These are phyloP conservation scores for Notiomystis cincta DNA, from an alignment of 2,113 vertebrate genomes.

Conservation along the genomic window DNA sequence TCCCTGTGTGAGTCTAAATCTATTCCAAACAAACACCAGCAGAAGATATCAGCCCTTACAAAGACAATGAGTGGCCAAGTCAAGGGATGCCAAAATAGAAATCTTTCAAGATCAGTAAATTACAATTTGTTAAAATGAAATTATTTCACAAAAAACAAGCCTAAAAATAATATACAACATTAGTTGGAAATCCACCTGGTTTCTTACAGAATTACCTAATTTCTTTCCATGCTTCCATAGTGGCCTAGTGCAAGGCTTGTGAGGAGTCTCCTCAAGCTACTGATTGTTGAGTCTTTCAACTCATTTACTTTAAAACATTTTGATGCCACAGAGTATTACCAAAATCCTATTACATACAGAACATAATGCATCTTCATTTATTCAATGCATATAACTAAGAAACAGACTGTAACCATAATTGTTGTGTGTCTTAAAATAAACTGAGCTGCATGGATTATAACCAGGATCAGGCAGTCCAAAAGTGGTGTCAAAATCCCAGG, in stretches of 20 bases:
- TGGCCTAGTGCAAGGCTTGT: not conserved
- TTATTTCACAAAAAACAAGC: not conserved
- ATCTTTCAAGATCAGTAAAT: not conserved
- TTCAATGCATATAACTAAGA: not conserved
- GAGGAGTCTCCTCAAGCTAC: not conserved
- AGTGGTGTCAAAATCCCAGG: not conserved
- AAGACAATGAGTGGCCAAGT: not conserved
- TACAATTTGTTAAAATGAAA: not conserved
- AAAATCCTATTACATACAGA: not conserved
- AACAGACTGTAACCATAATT: not conserved
- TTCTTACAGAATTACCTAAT: not conserved
- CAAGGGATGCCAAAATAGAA: not conserved
- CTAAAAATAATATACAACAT: not conserved
- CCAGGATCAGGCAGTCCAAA: not conserved
- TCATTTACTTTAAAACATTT: not conserved
- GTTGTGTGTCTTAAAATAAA: not conserved
- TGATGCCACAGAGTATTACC: not conserved
- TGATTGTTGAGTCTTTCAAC: not conserved
- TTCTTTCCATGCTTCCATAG: not conserved
- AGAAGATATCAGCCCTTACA: not conserved
- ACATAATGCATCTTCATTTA: not conserved
- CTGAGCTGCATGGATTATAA: not conserved
- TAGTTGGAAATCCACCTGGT: not conserved
- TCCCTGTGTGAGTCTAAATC: not conserved
- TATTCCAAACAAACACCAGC: not conserved